Evolutionary conservation across 2,797 vertebrate genomes (phyloP), one percentile per base, ranked within the genome.

Genomic region (Benthosema pterotum): DNA sequence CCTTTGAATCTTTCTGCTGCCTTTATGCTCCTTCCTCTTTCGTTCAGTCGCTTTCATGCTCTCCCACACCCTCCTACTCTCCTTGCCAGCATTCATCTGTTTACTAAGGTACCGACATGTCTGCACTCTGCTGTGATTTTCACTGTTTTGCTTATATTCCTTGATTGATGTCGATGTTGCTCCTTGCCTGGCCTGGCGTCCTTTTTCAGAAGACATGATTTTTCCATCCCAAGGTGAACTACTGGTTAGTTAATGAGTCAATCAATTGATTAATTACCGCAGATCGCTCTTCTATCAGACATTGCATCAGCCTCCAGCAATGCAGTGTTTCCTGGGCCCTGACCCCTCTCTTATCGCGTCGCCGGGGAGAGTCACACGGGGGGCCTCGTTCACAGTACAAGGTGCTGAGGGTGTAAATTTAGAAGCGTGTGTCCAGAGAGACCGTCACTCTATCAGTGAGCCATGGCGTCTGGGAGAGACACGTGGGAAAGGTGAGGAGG

Each of bases 401-500:
- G 66, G 67, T 28, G 60, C 5, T 38, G 52, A 65, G 42, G 58
- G 71, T 69, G 71, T 76, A 79, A 76, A 75, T 82, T 82, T 70
- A 84, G 73, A 74, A 76, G 65, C 19, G 58, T 65, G 53, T 60
- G 11, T 69, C 48, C 51, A 28, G 64, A 57, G 66, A 59, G 58
- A 52, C 32, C 16, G 49, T 28, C 19, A 38, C 52, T 71, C 65
- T 61, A 66, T 84, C 77, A 69, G 72, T 47, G 32, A 8, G 32
- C 32, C 28, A 72, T 77, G 71, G 63, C 13, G 52, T 63, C 72
- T 68, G 55, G 71, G 65, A 75, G 65, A 75, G 60, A 79, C 49
- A 75, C 52, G 11, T 76, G 79, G 71, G 78, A 78, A 83, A 65
- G 19, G 67, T 82, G 52, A 71, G 74, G 74, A 60, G 81, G 52